Evolutionary conservation across 2,113 vertebrate genomes (phyloP), one percentile per base, ranked within the genome.

Genomic region (Apeltes quadracus): DNA sequence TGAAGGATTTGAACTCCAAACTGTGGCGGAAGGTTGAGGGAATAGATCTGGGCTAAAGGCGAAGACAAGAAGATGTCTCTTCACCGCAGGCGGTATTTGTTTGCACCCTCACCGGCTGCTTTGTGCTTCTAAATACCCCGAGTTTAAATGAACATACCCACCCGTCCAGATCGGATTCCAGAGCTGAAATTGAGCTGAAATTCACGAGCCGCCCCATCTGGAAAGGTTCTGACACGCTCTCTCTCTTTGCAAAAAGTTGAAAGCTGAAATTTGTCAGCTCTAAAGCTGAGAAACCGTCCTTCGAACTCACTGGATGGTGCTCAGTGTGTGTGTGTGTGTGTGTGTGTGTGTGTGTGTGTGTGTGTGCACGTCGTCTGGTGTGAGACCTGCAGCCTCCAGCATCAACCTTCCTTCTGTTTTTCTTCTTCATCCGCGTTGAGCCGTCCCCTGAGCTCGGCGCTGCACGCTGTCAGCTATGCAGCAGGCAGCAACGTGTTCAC

Each of bases 401-500:
- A 15, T 62, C 38, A 55, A 50, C 65, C 58, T 48, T n/a, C n/a
- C 48, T 41, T 14, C 58, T 34, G 54, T 57, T 54, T 38, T 32
- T 53, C n/a, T n/a, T n/a, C n/a, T 32, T 22, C 13, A 41, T 58
- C 55, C 20, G 2, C 69, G 44, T 3, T 22, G 38, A 56, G 48
- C 43, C 23, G 41, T 36, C 44, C 44, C 32, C 59, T 15, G 57
- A 73, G 63, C 62, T 46, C 56, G 3, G 58, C 41, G 59, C 53
- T 18, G 34, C 39, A n/a, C n/a, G n/a, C n/a, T n/a, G n/a, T n/a
- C n/a, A n/a, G 29, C 29, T 29, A n/a, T 79, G 77, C 73, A 66
- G 82, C 58, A 10, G 51, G 61, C 43, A 16, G 0, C 5, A 18
- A 54, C 3, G 20, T 18, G 34, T 56, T 58, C 64, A 34, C 36